These are phyloP conservation scores for Trichosurus vulpecula DNA, from an alignment of 2,797 vertebrate species.

Conservation along the genomic window DNA sequence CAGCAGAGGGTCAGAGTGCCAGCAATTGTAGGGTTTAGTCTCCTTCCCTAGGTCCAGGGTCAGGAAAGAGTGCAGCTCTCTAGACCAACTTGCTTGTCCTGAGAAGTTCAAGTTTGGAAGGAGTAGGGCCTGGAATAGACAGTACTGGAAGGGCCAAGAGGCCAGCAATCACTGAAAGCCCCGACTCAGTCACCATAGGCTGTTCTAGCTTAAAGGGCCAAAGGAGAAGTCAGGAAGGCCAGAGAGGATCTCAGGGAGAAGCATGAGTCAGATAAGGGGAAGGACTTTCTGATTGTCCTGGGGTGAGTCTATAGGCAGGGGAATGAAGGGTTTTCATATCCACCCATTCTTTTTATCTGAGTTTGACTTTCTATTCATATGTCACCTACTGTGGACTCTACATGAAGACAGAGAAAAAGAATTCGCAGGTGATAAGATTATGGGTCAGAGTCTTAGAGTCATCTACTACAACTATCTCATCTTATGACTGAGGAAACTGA, in stretches of 20 bases:
- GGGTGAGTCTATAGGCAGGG: not conserved
- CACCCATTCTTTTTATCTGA: not conserved
- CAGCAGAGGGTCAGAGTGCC: not conserved
- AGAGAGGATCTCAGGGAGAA: not conserved
- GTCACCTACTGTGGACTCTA: not conserved
- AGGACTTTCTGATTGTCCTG: not conserved
- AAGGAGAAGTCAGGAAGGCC: not conserved
- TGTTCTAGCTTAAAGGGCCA: too few relatives aligned
- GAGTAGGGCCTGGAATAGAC: not conserved
- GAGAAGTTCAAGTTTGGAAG: not conserved
- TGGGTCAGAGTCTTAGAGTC: not conserved
- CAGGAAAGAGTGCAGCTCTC: not conserved
- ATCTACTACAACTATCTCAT: not conserved
- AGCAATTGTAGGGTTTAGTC: not conserved
- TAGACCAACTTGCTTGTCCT: not conserved
- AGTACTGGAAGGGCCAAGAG: not conserved
- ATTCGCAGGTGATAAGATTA: not conserved
- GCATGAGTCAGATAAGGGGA: not conserved
- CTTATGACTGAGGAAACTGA: not conserved
- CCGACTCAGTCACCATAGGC: not conserved
- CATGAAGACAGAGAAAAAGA: not conserved
- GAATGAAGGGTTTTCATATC: not conserved
- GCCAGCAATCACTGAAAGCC: not conserved
- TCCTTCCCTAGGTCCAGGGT: not conserved
- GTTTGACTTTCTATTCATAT: not conserved